Base-by-base conservation (phyloP, 1,140 invertebrate species). In the Megalonaias nervosa region DNA sequence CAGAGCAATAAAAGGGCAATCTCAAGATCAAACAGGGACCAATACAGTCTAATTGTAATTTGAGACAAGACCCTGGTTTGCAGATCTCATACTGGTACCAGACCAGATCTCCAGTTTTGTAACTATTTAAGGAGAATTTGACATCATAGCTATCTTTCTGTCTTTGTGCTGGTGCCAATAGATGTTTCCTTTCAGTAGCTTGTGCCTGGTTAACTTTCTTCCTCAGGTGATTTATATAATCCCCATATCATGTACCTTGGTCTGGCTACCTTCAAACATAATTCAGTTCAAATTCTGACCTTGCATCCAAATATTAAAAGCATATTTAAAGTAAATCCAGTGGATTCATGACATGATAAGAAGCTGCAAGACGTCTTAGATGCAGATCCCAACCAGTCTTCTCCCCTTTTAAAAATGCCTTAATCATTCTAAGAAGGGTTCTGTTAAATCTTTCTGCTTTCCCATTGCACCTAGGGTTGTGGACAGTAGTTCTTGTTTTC, bases 401-500 rank as follows among this genome's bases (percentile, higher is more conserved):
- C 26, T 81, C 60, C 15, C 69, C 74, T 16, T 56, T 23, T 13
- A 78, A 64, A 19, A 65, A 92, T 82, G 82, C 71, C 12, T 74
- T 62, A 23, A 85, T 70, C 80, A 82, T 81, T n/a, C 71, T 48
- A 14, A 80, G 56, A 14, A 87, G 65, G 16, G 88, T 88, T 12
- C 80, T 61, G 59, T 84, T 90, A 48, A 87, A 81, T 67, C 85
- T 74, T 58, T 89, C 82, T 21, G 76, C 79, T 70, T 74, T 71
- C 17, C 80, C 82, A 64, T 85, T 81, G 12, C 78, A 74, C 19
- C 76, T 67, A 0, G 82, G 82, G 19, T 75, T 64, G 19, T 71
- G 71, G 31, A 5, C 2, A 31, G 31, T 31, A 31, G 31, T 31
- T 31, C 31, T 2, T 31, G 31, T 31, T 31, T 31, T 31, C 31